Evolutionary conservation across 2,888 invertebrate genomes (phyloP).

Genomic region (Epsilonema sp.): DNA sequence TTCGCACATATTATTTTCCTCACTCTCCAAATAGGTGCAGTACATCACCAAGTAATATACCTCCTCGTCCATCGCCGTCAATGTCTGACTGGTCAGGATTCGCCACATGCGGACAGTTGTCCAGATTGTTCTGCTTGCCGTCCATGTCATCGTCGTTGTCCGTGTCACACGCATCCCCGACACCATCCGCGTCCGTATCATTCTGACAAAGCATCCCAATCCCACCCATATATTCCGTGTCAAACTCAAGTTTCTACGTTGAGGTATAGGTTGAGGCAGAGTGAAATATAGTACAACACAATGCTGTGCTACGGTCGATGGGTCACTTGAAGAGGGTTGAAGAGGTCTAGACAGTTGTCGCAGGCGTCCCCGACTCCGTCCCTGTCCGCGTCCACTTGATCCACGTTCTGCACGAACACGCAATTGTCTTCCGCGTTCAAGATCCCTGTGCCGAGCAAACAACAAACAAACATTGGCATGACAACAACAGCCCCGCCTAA

Average conservation of each 20-base stretch:
- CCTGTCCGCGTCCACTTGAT: constrained; percentile 63
- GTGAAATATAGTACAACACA: too few relatives aligned
- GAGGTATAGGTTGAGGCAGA: too few relatives aligned
- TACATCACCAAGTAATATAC: too few relatives aligned
- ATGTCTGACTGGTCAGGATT: constrained; percentile 74
- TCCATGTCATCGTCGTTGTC: constrained; percentile 51
- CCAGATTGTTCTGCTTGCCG: constrained; percentile 62
- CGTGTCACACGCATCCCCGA: constrained; percentile 76
- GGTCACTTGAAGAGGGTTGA: constrained; percentile 35
- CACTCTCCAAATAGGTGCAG: too few relatives aligned
- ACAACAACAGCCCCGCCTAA: too few relatives aligned
- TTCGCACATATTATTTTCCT: too few relatives aligned
- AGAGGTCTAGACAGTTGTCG: constrained; percentile 42
- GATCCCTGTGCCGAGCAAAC: too few relatives aligned
- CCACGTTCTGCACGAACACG: constrained; percentile 35
- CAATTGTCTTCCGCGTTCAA: constrained; percentile 29
- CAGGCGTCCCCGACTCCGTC: constrained; percentile 72
- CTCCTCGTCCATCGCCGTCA: constrained; percentile 50
- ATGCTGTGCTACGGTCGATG: neutral
- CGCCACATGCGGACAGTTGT: constrained; percentile 64
- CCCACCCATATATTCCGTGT: too few relatives aligned
- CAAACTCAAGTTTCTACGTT: too few relatives aligned
- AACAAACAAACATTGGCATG: too few relatives aligned
- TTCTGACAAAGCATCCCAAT: too few relatives aligned
- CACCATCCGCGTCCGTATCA: constrained; percentile 44